Conservation (phyloP, 2,888 invertebrate species). For the Macrophya annulata region DNA sequence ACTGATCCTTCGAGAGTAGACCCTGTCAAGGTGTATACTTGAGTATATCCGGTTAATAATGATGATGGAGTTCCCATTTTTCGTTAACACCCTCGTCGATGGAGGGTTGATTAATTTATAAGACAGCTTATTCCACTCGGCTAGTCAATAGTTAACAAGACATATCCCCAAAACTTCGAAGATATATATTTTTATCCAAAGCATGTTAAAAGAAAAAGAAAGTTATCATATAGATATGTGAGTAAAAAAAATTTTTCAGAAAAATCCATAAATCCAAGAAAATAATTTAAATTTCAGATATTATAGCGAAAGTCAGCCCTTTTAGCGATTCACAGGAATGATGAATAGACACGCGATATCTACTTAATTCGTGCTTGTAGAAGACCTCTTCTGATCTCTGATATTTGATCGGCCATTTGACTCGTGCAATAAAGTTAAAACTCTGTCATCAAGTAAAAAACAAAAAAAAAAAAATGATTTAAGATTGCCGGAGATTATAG, state of each 20-base stretch:
- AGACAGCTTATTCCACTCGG: constrained; percentile 4
- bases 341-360: background rate
- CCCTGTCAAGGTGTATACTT: background rate
- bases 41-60: background rate
- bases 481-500: background rate
- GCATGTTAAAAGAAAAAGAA: background rate
- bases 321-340: background rate
- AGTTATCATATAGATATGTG: background rate
- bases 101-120: constrained; percentile 23
- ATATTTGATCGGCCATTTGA: background rate
- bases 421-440: background rate
- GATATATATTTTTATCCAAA: background rate
- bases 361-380: no score
- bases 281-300: background rate
- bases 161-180: background rate
- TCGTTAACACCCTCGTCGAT: background rate
- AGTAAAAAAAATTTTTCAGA: background rate
- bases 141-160: background rate
- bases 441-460: background rate
- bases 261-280: background rate
- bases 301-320: background rate
- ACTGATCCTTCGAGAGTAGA: background rate
- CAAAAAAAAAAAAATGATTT: background rate
- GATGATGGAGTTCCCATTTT: background rate
- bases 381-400: background rate